Conservation (phyloP, 2,888 invertebrate genomes). For the Seira sanloemensis region DNA sequence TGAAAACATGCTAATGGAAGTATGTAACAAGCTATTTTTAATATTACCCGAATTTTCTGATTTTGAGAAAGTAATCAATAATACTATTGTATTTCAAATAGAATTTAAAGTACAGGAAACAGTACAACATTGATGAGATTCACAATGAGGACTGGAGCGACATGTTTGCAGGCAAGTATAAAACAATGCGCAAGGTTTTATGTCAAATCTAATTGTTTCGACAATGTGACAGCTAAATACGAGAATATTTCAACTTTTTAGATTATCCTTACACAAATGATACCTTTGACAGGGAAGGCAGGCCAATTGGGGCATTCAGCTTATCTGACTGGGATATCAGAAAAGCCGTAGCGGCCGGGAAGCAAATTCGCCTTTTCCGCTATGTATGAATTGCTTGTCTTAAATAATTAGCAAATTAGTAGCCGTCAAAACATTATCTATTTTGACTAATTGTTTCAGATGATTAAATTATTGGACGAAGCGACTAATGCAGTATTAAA, state of each 20-base stretch:
- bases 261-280: constrained; percentile 47
- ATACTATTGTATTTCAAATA: neutral
- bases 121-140: constrained; percentile 42
- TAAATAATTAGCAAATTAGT: neutral
- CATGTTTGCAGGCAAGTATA: constrained; percentile 25
- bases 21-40: neutral
- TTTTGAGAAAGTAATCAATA: neutral
- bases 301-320: constrained; percentile 52
- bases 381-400: neutral
- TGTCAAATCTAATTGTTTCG: no score
- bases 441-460: constrained; percentile 13
- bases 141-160: constrained; percentile 49
- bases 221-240: no score
- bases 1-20: constrained; percentile 37
- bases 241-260: neutral
- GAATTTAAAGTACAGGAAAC: constrained; percentile 47
- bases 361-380: constrained; percentile 35
- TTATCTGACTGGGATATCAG: constrained; percentile 47
- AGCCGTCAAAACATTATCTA: neutral
- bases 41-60: neutral
- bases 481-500: constrained; percentile 35
- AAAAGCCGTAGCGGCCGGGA: constrained; percentile 34
- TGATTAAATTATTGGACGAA: constrained; percentile 45
- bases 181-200: no score
- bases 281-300: constrained; percentile 32